Evolutionary conservation across 1,140 invertebrate species (phyloP).

Genomic region (Phocides pigmalion): DNA sequence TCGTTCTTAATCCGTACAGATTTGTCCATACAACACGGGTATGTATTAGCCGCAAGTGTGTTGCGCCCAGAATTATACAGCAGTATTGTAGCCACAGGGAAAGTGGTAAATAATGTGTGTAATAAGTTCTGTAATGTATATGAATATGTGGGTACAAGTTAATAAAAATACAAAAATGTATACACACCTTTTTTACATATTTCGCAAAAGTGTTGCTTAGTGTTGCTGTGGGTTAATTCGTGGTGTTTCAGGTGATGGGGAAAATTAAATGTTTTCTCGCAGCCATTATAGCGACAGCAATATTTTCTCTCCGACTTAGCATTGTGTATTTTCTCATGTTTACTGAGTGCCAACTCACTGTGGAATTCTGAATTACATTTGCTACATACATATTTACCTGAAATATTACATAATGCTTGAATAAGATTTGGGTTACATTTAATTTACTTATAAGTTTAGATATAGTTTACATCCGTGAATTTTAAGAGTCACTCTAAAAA

Average conservation of each 20-base stretch:
- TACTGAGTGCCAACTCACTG: slow-evolving; percentile 64
- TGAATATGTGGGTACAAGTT: too few species aligned
- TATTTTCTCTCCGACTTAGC: slow-evolving; percentile 61
- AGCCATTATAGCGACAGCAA: slow-evolving; percentile 55
- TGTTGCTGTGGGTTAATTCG: slow-evolving; percentile 64
- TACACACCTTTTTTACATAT: slow-evolving; percentile 67
- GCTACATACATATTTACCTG: slow-evolving; percentile 58
- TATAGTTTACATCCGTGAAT: too few species aligned
- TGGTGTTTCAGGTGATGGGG: slow-evolving; percentile 71
- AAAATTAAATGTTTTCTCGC: slow-evolving; percentile 72
- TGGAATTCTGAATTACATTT: slow-evolving; percentile 61
- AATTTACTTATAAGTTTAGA: too few species aligned
- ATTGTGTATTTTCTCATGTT: slow-evolving; percentile 67
- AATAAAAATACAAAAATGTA: neutral
- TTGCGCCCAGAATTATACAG: too few species aligned
- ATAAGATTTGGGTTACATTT: too few species aligned
- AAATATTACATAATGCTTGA: slow-evolving; percentile 28
- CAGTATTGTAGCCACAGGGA: too few species aligned
- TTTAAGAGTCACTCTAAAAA: too few species aligned
- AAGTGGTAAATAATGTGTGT: too few species aligned
- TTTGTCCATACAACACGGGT: too few species aligned
- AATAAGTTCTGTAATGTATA: too few species aligned
- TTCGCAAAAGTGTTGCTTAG: slow-evolving; percentile 62
- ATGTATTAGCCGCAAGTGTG: too few species aligned
- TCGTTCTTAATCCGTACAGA: too few species aligned